Base-by-base conservation (phyloP, 2,113 vertebrate species). In the Siniperca knerii region DNA sequence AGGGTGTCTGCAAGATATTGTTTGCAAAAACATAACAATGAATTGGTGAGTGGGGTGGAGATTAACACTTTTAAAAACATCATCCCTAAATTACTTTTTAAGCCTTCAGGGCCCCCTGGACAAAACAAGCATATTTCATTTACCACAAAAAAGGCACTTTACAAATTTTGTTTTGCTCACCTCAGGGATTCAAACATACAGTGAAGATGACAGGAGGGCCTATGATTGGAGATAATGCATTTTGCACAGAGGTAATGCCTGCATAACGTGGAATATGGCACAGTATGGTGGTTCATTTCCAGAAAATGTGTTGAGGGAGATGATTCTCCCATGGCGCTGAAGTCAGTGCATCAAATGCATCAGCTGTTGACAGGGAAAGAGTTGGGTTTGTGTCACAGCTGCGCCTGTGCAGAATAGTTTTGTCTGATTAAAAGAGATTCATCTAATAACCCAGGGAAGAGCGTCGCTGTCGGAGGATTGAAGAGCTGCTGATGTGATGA, bases 401-500 rank as follows among this genome's bases (percentile, higher is more conserved):
- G 40, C 35, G 25, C 58, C 62, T 72, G 37, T 74, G 58, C 62
- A 37, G 76, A 82, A 86, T 71, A 86, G 88, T 89, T 92, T 89
- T 83, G 87, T 82, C 71, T 92, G 79, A 94, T 91, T 91, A 92
- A 88, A 85, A 89, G 76, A 92, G 85, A 91, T 93, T 88, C 66
- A 79, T 92, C 75, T 83, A 89, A 92, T 88, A 93, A 85, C 69
- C 74, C 70, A 20, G 73, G 67, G 75, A 81, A 55, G 80, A 78
- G 18, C 13, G 35, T 69, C 21, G 52, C 60, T 44, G 3, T 77
- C 40, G 4, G 82, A 89, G 76, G 84, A 87, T 55, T 72, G 79
- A 77, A 35, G 77, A 88, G 81, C 48, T 69, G 70, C 79, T 83
- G 84, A 90, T 92, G 88, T 58, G 79, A 81, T 82, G 75, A 74